Percentiles rank a stretch among this genome's conserved stretches.
Conservation (phyloP, 2,888 invertebrate species). For the Scotopteryx bipunctaria region DNA sequence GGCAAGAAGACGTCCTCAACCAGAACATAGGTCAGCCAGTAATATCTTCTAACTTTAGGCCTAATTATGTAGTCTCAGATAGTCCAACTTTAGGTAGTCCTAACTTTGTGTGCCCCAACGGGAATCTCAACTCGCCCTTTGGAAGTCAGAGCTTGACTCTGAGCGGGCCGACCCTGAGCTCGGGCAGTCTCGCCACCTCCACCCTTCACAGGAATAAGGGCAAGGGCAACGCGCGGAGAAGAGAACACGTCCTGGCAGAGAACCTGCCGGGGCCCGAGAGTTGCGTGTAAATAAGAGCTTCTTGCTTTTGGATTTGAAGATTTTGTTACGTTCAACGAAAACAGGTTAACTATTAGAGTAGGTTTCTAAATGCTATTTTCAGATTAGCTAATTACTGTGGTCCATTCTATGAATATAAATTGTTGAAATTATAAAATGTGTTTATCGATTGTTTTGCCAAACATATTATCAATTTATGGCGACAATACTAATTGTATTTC, state of each 20-base stretch:
- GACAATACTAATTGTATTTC: slow-evolving; percentile 37
- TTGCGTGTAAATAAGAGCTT: slow-evolving; percentile 85
- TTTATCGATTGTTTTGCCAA: slow-evolving; percentile 38
- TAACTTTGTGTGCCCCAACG: slow-evolving; percentile 78
- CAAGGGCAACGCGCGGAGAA: slow-evolving; percentile 79
- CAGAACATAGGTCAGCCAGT: slow-evolving; percentile 66
- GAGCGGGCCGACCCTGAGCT: slow-evolving; percentile 74
- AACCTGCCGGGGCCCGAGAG: slow-evolving; percentile 94
- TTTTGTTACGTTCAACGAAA: slow-evolving; percentile 42
- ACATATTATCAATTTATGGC: slow-evolving; percentile 33
- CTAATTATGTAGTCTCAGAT: slow-evolving; percentile 68
- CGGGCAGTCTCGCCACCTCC: slow-evolving; percentile 72
- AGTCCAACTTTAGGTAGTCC: slow-evolving; percentile 78
- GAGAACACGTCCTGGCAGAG: slow-evolving; percentile 92
- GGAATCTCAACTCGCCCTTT: slow-evolving; percentile 69
- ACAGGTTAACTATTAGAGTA: slow-evolving; percentile 45
- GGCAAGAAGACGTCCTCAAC: slow-evolving; percentile 72
- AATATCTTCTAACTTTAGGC: slow-evolving; percentile 65
- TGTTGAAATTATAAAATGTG: slow-evolving; percentile 30
- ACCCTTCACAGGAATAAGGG: slow-evolving; percentile 79
- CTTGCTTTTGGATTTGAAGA: slow-evolving; percentile 39
- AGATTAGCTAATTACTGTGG: slow-evolving; percentile 34
- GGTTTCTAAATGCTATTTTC: slow-evolving; percentile 39
- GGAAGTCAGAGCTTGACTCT: slow-evolving; percentile 69
- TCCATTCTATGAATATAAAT: slow-evolving; percentile 34